Evolutionary conservation across 2,888 invertebrate genomes (phyloP), one percentile per base, ranked within the genome.

Genomic region (Clepsis dumicolana): DNA sequence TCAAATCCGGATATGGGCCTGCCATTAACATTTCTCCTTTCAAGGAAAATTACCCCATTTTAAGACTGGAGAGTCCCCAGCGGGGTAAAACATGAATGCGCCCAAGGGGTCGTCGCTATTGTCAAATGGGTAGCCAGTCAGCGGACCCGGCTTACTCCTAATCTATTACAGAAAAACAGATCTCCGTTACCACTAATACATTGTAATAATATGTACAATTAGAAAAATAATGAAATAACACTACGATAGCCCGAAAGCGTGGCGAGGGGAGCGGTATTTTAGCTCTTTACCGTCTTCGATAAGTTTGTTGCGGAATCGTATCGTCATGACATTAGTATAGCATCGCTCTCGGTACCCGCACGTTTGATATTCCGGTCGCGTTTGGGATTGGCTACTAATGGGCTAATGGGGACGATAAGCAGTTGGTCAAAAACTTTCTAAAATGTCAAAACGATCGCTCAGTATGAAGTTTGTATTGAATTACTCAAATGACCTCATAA

Each of bases 181-280:
- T 89, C 89, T 88, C 83, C 75, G 80, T 84, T 87, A 87, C 88
- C 82, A 83, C 86, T 89, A 89, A 84, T 78, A 77, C 77, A 82
- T 77, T 75, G 74, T 83, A 85, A 85, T 86, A 80, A 80, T 89
- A 88, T 88, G 85, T 88, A 88, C 88, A 88, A 79, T 83, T 78
- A 82, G 80, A 81, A 82, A 27, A 82, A n/a, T 48, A 57, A 64
- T 56, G 4, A 53, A 67, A 54, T 66, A 44, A 48, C 50, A 56
- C 56, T 16, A 59, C 32, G 24, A 32, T 44, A 63, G 57, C 35
- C 44, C 57, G 35, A 56, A 65, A 35, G n/a, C 24, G 25, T 25
- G 18, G 25, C 27, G 44, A 1, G 56, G 54, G 38, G 56, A 16
- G 52, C 52, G 25, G 4, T 44, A 48, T 14, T 24, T 63, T 59